Evolutionary conservation across 2,888 invertebrate species (phyloP), one percentile per base, ranked within the genome.

Genomic region (Eupithecia insigniata): DNA sequence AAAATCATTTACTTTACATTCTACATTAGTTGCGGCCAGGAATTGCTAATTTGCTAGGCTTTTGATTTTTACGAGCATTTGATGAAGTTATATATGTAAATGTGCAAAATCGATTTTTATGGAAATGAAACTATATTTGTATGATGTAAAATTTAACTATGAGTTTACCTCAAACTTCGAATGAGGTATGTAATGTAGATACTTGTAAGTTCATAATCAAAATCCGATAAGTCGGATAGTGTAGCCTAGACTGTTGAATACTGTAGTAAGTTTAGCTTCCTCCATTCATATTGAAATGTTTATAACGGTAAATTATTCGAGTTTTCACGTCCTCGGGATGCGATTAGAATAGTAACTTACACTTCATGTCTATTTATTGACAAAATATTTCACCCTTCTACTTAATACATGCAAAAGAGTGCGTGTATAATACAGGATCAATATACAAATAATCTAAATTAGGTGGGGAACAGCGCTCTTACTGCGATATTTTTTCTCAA

Each of bases 221-320:
- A 8, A 62, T n/a, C 34, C 61, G 34, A 62, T 62, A 34, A 62
- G 61, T 62, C 4, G 61, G n/a, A 34, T 34, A n/a, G 61, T 62
- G 34, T 62, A n/a, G 34, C n/a, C 32, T 30, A 8, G 34, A 34
- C 61, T 74, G 51, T 32, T 34, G 62, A 78, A 76, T 76, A 73
- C 74, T 72, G 72, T 74, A 79, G 73, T 79, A 79, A 77, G 76
- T 75, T 74, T 74, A 70, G 70, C 76, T 75, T 77, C 76, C 77
- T 69, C 71, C 70, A 74, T 78, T 76, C 73, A 77, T 70, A 77
- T 73, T 75, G 79, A 79, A 73, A 79, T 79, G 79, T 79, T 79
- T 79, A 79, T 75, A 76, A 76, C 70, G 51, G 61, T 74, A 28
- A 76, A 70, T 78, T 75, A 78, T 78, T 78, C 69, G 74, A 77